Conservation (phyloP, 2,888 invertebrate species). For the Eucera pruinosa region DNA sequence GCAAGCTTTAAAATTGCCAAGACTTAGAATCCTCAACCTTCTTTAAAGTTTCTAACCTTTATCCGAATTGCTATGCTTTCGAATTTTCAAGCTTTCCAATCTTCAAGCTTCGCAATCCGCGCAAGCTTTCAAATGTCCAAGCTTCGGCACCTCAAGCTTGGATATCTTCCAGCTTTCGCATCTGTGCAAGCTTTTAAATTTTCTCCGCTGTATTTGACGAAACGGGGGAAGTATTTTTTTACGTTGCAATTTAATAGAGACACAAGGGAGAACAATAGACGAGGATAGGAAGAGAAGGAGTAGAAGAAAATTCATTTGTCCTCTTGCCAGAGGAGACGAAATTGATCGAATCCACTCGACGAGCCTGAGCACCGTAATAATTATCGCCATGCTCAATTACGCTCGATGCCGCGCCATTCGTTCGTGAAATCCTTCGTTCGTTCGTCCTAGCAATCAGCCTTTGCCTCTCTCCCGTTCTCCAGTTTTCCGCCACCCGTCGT, state of each 20-base stretch:
- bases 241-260: slow-evolving; percentile 9
- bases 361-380: slow-evolving; percentile 63
- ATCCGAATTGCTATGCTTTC: too few relatives aligned
- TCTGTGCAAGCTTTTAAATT: too few relatives aligned
- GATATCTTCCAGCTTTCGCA: too few relatives aligned
- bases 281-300: slow-evolving; percentile 3
- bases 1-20: too few relatives aligned
- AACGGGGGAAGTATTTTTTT: too few relatives aligned
- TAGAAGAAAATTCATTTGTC: slow-evolving; percentile 53
- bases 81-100: too few relatives aligned
- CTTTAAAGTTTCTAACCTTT: too few relatives aligned
- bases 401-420: slow-evolving; percentile 52
- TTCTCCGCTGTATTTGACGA: too few relatives aligned
- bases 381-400: slow-evolving; percentile 73
- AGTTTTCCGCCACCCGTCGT: slow-evolving; percentile 11
- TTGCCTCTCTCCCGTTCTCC: slow-evolving; percentile 5
- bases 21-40: too few relatives aligned
- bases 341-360: slow-evolving; percentile 61
- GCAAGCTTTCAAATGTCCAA: too few relatives aligned
- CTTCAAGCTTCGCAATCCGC: too few relatives aligned
- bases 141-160: too few relatives aligned
- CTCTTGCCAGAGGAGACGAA: slow-evolving; percentile 23
- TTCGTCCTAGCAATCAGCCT: slow-evolving; percentile 38
- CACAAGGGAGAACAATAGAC: slow-evolving; percentile 43
- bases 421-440: slow-evolving; percentile 61